A percentile compares a stretch with the other conserved stretches of the same genome.
Conservation (phyloP, 2,113 vertebrate species). For the Oryctolagus cuniculus region DNA sequence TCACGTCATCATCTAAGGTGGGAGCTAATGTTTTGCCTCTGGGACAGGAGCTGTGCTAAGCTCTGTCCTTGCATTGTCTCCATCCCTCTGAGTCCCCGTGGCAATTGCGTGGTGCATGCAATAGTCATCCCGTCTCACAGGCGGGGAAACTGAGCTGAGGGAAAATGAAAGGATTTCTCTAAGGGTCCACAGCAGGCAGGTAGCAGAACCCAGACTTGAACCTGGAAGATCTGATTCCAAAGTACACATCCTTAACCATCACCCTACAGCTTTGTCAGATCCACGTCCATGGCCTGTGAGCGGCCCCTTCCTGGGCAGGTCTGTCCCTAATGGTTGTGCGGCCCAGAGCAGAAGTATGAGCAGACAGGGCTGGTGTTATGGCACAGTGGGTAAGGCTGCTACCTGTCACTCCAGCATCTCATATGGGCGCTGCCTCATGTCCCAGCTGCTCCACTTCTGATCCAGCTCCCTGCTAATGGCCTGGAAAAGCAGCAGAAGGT, state of each 20-base stretch:
- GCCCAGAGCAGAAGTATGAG: neutral
- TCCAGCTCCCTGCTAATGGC: too few species aligned
- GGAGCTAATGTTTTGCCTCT: neutral
- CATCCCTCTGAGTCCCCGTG: neutral
- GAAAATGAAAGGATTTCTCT: neutral
- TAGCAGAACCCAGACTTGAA: neutral
- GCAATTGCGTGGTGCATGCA: neutral
- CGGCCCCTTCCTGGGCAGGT: neutral
- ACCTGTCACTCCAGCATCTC: too few species aligned
- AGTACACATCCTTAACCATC: neutral
- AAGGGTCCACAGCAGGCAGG: neutral
- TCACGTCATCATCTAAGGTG: neutral
- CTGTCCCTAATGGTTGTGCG: neutral
- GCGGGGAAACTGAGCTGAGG: neutral
- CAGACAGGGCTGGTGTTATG: too few species aligned
- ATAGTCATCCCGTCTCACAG: neutral
- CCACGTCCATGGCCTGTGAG: rapidly evolving
- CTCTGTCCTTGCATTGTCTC: neutral
- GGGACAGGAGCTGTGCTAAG: neutral
- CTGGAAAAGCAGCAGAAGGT: too few species aligned
- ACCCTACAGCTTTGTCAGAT: neutral
- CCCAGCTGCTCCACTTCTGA: too few species aligned
- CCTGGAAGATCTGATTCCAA: neutral
- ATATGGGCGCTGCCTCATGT: too few species aligned
- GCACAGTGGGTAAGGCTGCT: too few species aligned